Evolutionary conservation across 2,113 vertebrate genomes (phyloP).

Genomic region (Marcusenius ussheri): DNA sequence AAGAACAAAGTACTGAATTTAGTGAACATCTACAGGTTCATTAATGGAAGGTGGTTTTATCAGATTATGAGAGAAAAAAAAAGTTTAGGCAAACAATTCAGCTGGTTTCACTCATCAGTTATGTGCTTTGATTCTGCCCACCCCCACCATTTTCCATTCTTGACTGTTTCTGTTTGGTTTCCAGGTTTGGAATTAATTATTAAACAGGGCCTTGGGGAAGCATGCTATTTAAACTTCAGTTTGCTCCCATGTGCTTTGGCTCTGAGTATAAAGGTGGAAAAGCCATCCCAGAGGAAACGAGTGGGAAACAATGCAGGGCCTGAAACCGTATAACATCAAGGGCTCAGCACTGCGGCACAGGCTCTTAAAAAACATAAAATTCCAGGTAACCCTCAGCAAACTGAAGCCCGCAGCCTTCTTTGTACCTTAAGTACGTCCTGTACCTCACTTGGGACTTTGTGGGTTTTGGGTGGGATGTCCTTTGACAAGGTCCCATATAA

Average conservation of each 20-base stretch:
- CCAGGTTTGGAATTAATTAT: constrained; percentile 19
- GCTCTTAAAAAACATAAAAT: constrained; percentile 43
- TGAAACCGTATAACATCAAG: constrained; percentile 55
- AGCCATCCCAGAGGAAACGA: constrained; percentile 36
- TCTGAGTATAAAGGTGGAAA: constrained; percentile 46
- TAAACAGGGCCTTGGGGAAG: constrained; percentile 19
- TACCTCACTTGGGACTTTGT: background rate
- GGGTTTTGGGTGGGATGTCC: background rate
- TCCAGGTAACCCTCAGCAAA: constrained; percentile 25
- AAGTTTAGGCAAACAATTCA: background rate
- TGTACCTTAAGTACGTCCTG: background rate
- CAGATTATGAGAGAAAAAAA: background rate
- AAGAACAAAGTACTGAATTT: background rate
- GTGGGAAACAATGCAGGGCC: constrained; percentile 45
- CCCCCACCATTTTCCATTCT: background rate
- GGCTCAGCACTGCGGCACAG: constrained; percentile 25
- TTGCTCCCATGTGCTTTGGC: constrained; percentile 44
- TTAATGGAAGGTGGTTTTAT: background rate
- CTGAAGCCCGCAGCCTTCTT: constrained; percentile 11
- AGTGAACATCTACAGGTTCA: background rate
- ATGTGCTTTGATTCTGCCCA: constrained; percentile 34
- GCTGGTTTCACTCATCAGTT: constrained; percentile 46
- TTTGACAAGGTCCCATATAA: background rate
- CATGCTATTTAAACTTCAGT: constrained; percentile 41
- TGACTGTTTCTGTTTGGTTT: constrained; percentile 20